Percentiles rank a stretch among this genome's conserved stretches.
Evolutionary conservation across 2,888 invertebrate genomes (phyloP).

Genomic region (Gryllus longicercus): DNA sequence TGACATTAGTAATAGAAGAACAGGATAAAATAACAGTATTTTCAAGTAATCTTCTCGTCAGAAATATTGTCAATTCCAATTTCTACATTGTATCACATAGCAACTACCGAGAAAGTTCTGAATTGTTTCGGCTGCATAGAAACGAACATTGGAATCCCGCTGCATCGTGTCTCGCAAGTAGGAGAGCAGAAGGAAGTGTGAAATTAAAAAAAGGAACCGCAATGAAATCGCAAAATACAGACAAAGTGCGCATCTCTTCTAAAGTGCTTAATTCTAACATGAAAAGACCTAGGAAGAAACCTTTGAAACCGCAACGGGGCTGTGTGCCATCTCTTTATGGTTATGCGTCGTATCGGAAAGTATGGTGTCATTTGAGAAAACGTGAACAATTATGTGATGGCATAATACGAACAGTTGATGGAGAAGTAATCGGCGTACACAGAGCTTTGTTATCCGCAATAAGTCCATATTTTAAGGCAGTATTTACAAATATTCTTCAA

Average conservation of each 20-base stretch:
- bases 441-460: constrained; percentile 67
- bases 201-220: not conserved
- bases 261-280: not conserved
- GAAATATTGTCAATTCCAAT: too few species aligned
- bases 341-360: constrained; percentile 38
- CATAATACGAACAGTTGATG: constrained; percentile 59
- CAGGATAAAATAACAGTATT: too few species aligned
- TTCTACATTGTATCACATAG: not conserved
- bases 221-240: constrained; percentile 9
- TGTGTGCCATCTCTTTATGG: constrained; percentile 1
- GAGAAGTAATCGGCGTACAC: constrained; percentile 61
- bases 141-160: constrained; percentile 1
- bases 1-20: too few species aligned
- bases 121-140: constrained; percentile 8
- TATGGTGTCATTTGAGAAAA: constrained; percentile 62
- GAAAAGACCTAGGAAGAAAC: not conserved
- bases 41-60: too few species aligned
- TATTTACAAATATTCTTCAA: constrained; percentile 67
- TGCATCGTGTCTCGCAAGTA: not conserved
- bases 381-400: constrained; percentile 59
- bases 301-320: not conserved
- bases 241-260: not conserved
- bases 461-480: constrained; percentile 70
- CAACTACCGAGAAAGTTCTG: not conserved
- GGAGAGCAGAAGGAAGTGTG: not conserved